Base-by-base conservation (phyloP, 1,140 invertebrate species). In the Cephus cinctus region DNA sequence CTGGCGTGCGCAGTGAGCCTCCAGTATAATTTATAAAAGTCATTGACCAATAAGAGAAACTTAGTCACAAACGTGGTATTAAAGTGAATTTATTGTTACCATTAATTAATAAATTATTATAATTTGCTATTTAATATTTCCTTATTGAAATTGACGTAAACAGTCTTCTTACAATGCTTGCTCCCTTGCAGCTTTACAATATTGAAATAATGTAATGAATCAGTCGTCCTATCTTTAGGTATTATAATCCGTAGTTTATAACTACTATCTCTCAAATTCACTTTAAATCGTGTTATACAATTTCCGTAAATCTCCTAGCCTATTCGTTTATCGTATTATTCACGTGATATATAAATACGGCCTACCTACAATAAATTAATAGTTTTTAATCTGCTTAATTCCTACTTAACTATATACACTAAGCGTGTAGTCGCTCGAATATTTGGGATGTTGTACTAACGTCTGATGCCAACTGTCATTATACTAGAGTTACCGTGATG, bases 121-220 rank as follows among this genome's bases (percentile, higher is more conserved):
- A 57, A 60, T 52, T 15, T 22, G 51, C 48, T 69, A 67, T 56
- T 65, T 62, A 67, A 71, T 67, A 62, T 59, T n/a, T 63, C 32
- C 65, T 71, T 70, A 71, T 69, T 64, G 65, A 75, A 73, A 75
- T 75, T 75, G 72, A 75, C 71, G 43, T 69, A 68, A 71, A 69
- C 71, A 75, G 71, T 75, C 72, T 75, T 72, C 63, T 70, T 70
- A 72, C 65, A 68, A 72, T 60, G 64, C 63, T 75, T 71, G 68
- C 69, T 62, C 61, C 63, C 58, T 59, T 64, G 60, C 63, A 67
- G 63, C 59, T 63, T 69, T 59, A 51, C 59, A 60, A 62, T 63
- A 48, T 46, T 52, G 44, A 63, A 70, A 71, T 45, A 46, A 69
- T 63, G 69, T 61, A 60, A 63, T 47, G 56, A 66, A 62, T 67